Base-by-base conservation (phyloP, 2,888 invertebrate species). In the Heteromyza rotundicornis region DNA sequence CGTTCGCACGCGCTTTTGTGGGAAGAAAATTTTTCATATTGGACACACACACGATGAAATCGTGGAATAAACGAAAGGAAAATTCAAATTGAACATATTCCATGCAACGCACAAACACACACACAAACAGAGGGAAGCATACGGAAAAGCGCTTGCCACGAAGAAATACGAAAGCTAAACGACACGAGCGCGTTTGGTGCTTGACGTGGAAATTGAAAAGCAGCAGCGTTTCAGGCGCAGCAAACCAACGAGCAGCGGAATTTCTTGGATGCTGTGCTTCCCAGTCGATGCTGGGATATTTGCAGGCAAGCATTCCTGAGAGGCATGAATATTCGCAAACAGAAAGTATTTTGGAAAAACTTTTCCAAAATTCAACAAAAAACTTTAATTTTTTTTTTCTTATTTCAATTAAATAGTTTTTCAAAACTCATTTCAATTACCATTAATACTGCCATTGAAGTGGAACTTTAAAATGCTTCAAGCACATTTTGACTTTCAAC, bases 221-320 rank as follows among this genome's bases (percentile, higher is more conserved):
- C n/a, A n/a, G n/a, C n/a, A n/a, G 32, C 32, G 12, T 32, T 32
- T 32, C 12, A 8, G 12, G 40, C 14, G 27, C 27, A 10, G 10
- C 5, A 40, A n/a, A n/a, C 10, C 14, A 40, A 40, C 8, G 3
- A 40, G 40, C 10, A 40, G 10, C 14, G 40, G 40, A 40, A 2
- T 27, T 27, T 27, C 7, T 5, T 7, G 27, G 27, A 27, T 27
- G 27, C 27, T 40, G 40, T 32, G 40, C 40, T 7, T 7, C 10
- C 27, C 27, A 27, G 27, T 27, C 27, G 27, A 27, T 27, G 27
- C 23, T 51, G 59, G 63, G 63, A 61, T 61, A 65, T 63, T 60
- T 54, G 53, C 55, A 49, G 57, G 53, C 60, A 55, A 53, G 65
- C 65, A 65, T n/a, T n/a, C 65, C 65, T 65, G 65, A 63, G 63